Base-by-base conservation (phyloP, 2,888 invertebrate genomes). In the Ormia ochracea region DNA sequence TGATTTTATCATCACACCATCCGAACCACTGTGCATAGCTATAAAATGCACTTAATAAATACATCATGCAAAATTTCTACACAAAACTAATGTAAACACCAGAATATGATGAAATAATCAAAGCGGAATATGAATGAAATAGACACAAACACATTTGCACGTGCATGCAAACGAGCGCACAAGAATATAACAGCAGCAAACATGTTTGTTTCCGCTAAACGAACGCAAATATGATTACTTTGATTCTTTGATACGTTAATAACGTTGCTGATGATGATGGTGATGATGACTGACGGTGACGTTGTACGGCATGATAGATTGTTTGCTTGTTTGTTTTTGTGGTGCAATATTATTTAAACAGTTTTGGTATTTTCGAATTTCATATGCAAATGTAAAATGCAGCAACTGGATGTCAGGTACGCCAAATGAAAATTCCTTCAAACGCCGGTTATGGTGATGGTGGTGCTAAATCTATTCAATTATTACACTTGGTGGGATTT, bases 321-420 rank as follows among this genome's bases (percentile, higher is more conserved):
- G 33, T 33, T 54, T 45, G 74, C 36, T 45, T 66, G 43, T 58
- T 21, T 43, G 41, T 50, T 43, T 33, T 63, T 36, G 68, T 63
- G 76, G 76, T 76, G 45, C 72, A 54, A 76, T 43, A 80, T 72
- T 76, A 72, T 76, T 80, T 76, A 80, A 80, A 76, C 76, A 68
- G 65, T 72, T 75, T 66, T 75, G 72, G 80, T 80, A 61, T 80
- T 72, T 76, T 61, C 38, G 43, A 56, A 72, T 76, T 80, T 72
- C 43, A 52, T 68, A 75, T 76, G 72, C 61, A 80, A 72, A 72
- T 72, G 66, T 38, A 69, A 3, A 9, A 50, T 6, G 12, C 19
- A 36, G n/a, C 43, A 43, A 14, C 28, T 3, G 2, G 9, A n/a
- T 19, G 17, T 19, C 41, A 31, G 70, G 59, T 56, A 48, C 45